Evolutionary conservation across 2,113 vertebrate species (phyloP).

Genomic region (Stictonetta naevosa): DNA sequence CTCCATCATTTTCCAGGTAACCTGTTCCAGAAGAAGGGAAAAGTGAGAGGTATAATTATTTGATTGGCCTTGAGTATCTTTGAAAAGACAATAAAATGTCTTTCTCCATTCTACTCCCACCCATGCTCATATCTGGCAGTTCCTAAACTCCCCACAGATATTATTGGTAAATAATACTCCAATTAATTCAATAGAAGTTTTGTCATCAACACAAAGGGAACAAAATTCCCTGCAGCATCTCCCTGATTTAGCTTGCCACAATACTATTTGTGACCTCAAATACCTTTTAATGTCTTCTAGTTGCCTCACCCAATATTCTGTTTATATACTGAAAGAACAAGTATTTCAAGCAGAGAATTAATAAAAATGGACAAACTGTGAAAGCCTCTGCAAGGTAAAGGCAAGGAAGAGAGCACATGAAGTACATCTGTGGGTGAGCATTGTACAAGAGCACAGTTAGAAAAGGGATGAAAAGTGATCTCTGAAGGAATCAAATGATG

Average conservation of each 20-base stretch:
- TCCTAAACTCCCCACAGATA: neutral
- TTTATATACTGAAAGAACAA: neutral
- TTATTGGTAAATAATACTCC: neutral
- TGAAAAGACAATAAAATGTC: neutral
- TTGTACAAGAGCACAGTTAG: neutral
- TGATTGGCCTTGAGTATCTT: neutral
- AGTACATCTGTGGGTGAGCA: neutral
- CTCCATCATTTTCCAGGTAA: neutral
- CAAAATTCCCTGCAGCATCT: neutral
- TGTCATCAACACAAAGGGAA: neutral
- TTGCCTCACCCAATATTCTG: neutral
- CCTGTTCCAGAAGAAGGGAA: neutral
- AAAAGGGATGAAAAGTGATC: neutral
- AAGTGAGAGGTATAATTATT: neutral
- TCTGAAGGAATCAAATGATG: neutral
- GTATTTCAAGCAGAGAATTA: neutral
- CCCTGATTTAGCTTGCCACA: neutral
- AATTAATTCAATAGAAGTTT: neutral
- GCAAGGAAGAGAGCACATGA: neutral
- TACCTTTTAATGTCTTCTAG: neutral
- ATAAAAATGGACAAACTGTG: neutral
- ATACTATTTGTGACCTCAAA: neutral
- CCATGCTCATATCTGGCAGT: neutral
- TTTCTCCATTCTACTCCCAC: neutral
- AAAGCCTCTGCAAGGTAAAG: neutral